Evolutionary conservation across 2,888 invertebrate genomes (phyloP), one percentile per base, ranked within the genome.

Genomic region (Leptothorax acervorum): DNA sequence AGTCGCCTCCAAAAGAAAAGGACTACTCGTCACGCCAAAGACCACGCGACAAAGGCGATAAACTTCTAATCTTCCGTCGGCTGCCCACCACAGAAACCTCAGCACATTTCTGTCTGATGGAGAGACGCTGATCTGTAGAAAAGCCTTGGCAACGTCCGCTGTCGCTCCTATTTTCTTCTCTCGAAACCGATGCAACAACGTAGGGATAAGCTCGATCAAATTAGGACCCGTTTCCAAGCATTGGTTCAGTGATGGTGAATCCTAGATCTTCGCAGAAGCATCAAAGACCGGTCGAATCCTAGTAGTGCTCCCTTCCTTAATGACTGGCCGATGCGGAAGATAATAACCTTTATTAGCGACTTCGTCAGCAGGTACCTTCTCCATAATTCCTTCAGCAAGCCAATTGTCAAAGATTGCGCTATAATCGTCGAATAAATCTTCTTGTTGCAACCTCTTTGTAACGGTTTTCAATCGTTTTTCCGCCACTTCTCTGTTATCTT

Each of bases 251-350:
- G 73, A 74, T 0, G 42, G 57, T 0, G 5, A 23, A 9, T 45
- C 11, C 1, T 11, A 31, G 0, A 0, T 4, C 0, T 3, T 5
- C 0, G 45, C 31, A 0, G 28, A 74, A 0, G 60, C 73, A 18
- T 74, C 45, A 4, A 60, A 74, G 0, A 74, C 57, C 0, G 31
- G 45, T 0, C 18, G 0, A 18, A 73, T 60, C 0, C 1, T 73
- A 0, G 42, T 73, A 0, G 45, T 60, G 0, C 45, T 28, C 3
- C 4, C 5, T 6, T 31, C 3, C 11, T 74, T 74, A 0, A 60
- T 0, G 0, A 74, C 42, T 2, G 4, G n/a, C 4, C 31, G 9
- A 0, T 74, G 45, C 0, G 45, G 45, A 11, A 45, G 28, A 3
- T 74, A 74, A n/a, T 73, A 12, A 6, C n/a, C 28, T 8, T 5